These are phyloP conservation scores for Chesias legatella DNA, from an alignment of 2,888 invertebrate genomes.

Conservation along the genomic window DNA sequence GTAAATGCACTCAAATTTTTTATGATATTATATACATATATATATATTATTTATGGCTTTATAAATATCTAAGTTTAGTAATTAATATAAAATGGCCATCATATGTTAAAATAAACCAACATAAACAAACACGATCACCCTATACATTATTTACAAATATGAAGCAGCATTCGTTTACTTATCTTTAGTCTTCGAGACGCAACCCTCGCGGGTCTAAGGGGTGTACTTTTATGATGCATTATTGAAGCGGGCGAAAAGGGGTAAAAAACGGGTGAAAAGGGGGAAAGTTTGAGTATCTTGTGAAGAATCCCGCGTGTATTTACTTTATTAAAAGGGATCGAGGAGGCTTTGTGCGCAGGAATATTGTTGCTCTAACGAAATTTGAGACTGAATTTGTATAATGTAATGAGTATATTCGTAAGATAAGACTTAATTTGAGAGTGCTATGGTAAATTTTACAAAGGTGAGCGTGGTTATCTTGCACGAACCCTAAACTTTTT, in stretches of 20 bases:
- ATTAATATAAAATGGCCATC: too few species aligned
- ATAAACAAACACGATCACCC: conserved; percentile 36
- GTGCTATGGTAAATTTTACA: too few species aligned
- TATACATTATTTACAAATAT: conserved; percentile 40
- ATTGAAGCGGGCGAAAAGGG: conserved; percentile 39
- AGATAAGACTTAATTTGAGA: too few species aligned
- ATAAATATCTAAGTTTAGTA: too few species aligned
- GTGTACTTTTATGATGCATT: conserved; percentile 61
- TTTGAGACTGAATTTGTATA: neutral
- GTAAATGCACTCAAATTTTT: too few species aligned
- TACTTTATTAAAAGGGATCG: conserved; percentile 13
- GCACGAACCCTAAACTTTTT: too few species aligned
- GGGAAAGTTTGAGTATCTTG: conserved; percentile 9
- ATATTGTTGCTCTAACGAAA: neutral
- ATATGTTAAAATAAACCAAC: too few species aligned
- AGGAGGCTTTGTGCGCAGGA: conserved; percentile 11
- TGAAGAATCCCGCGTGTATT: conserved; percentile 16
- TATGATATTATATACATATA: too few species aligned
- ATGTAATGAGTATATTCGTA: neutral
- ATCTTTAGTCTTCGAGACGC: conserved; percentile 58
- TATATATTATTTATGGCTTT: too few species aligned
- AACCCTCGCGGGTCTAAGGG: conserved; percentile 25
- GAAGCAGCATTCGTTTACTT: conserved; percentile 56
- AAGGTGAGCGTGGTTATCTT: too few species aligned
- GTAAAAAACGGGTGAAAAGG: conserved; percentile 5